A percentile compares a stretch with the other conserved stretches of the same genome.
phyloP scores from a whole-genome alignment of 2,113 vertebrate species.

The Hucho hucho region DNA sequence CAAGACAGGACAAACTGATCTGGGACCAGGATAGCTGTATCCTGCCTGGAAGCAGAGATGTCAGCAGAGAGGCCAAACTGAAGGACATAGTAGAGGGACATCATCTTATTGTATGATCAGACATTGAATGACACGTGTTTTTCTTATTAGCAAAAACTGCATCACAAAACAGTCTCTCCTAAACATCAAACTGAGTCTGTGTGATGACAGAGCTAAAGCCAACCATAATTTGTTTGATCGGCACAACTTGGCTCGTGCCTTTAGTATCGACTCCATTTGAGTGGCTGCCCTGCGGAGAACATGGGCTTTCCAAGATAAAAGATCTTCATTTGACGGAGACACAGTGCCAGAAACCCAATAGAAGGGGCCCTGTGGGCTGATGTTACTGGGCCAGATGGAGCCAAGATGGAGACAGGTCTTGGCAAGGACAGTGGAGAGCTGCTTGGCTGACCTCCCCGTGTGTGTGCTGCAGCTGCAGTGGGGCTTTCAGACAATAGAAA shows the following conservation, averaged over 20 bases:
- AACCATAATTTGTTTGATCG: slow-evolving; percentile 35
- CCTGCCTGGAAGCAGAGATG: no score
- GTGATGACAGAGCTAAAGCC: slow-evolving; percentile 9
- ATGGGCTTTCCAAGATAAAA: slow-evolving; percentile 22
- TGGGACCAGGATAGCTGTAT: no score
- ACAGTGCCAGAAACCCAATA: slow-evolving; percentile 12
- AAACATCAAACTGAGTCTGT: slow-evolving; percentile 29
- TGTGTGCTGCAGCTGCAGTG: slow-evolving; percentile 33
- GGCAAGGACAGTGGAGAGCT: slow-evolving; percentile 31
- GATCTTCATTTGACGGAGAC: background rate
- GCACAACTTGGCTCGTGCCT: slow-evolving; percentile 35
- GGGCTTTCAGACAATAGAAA: no score
- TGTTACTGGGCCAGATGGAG: slow-evolving; percentile 22
- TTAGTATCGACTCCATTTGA: slow-evolving; percentile 13
- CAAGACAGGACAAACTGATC: no score
- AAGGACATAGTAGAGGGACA: no score
- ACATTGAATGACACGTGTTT: no score
- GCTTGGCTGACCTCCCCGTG: slow-evolving; percentile 36
- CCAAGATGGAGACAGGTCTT: slow-evolving; percentile 56
- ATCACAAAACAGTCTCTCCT: background rate
- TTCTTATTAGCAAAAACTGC: slow-evolving; percentile 1
- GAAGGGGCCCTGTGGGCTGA: slow-evolving; percentile 12
- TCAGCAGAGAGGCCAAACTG: no score
- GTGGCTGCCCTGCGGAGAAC: slow-evolving; percentile 31
- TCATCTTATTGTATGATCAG: no score